phyloP scores from a whole-genome alignment of 2,797 vertebrate genomes.

The Acipenser transmontanus region DNA sequence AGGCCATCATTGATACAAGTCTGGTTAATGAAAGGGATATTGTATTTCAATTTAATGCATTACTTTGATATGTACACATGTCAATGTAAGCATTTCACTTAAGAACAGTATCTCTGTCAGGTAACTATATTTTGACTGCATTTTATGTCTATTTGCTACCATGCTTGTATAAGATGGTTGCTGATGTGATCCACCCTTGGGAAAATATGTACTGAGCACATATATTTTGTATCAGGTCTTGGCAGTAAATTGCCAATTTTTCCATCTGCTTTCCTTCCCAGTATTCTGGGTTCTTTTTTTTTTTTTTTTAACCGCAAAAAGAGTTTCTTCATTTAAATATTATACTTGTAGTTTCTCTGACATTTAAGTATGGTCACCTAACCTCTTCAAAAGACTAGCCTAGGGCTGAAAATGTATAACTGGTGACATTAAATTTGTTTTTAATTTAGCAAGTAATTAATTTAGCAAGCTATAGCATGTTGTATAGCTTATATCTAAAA shows the following conservation, averaged over 20 bases:
- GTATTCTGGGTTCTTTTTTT: not conserved
- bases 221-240: constrained; percentile 43
- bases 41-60: too few relatives aligned
- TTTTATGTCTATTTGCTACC: constrained; percentile 23
- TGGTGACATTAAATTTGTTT: constrained; percentile 10
- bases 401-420: constrained; percentile 17
- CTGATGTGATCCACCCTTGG: constrained; percentile 41
- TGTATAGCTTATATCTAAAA: constrained; percentile 8
- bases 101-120: not conserved
- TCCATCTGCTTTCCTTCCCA: constrained; percentile 11
- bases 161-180: constrained; percentile 55
- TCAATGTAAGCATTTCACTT: too few relatives aligned
- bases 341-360: constrained; percentile 13
- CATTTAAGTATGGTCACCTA: constrained; percentile 15
- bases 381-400: constrained; percentile 14
- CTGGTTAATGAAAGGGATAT: too few relatives aligned
- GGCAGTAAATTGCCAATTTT: constrained; percentile 29
- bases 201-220: constrained; percentile 40
- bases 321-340: constrained; percentile 6
- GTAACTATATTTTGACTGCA: not conserved
- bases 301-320: constrained; percentile 11
- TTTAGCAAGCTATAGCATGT: constrained; percentile 17
- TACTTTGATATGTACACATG: too few relatives aligned
- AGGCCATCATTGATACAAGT: too few relatives aligned
- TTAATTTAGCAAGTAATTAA: constrained; percentile 20